Percentiles rank a stretch among this genome's conserved stretches.
phyloP scores from a whole-genome alignment of 2,888 invertebrate species.

The Eudemis profundana region DNA sequence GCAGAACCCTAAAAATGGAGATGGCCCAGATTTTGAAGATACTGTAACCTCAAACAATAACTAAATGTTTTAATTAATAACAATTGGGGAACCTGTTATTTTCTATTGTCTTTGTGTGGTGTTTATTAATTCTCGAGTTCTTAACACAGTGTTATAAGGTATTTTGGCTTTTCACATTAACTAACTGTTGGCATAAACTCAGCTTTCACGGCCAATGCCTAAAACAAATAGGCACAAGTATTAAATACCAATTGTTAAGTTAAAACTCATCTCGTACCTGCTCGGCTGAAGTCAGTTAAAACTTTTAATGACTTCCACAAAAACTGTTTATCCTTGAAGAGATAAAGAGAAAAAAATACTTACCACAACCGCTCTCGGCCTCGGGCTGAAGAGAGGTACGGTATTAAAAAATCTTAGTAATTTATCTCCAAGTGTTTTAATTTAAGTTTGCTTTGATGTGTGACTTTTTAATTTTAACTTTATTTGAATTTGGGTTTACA shows the following conservation, averaged over 20 bases:
- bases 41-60: no score
- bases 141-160: no score
- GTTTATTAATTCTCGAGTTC: no score
- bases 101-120: no score
- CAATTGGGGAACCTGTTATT: no score
- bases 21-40: no score
- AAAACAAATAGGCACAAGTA: conserved; percentile 5
- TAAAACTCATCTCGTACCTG: conserved; percentile 50
- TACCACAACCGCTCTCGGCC: conserved; percentile 36
- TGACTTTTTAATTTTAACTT: conserved; percentile 5
- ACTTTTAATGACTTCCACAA: conserved; percentile 66
- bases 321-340: conserved; percentile 60
- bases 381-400: conserved; percentile 22
- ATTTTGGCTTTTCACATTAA: no score
- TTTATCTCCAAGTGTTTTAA: conserved; percentile 16
- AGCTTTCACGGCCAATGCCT: neutral
- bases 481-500: no score
- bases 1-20: no score
- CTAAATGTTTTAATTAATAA: no score
- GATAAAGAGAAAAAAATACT: conserved; percentile 53
- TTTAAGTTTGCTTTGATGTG: conserved; percentile 17
- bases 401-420: conserved; percentile 38
- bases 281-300: conserved; percentile 59
- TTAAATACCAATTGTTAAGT: conserved; percentile 33
- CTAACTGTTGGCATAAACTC: no score